These are phyloP conservation scores for Ormia ochracea DNA, from an alignment of 2,888 invertebrate genomes.

Conservation along the genomic window DNA sequence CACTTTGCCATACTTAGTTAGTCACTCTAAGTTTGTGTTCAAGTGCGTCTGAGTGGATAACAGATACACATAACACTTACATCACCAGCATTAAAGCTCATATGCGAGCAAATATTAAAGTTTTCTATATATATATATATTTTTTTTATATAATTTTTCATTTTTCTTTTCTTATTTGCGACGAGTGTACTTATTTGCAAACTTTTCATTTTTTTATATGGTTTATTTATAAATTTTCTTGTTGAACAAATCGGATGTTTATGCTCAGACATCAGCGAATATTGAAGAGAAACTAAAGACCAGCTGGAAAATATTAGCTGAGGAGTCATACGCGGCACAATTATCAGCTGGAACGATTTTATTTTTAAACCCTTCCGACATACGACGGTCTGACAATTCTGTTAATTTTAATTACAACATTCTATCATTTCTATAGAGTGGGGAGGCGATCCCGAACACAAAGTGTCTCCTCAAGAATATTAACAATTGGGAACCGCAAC, in stretches of 20 bases:
- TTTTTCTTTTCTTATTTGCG: background rate
- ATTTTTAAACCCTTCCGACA: background rate
- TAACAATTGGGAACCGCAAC: background rate
- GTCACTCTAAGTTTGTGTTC: constrained; percentile 51
- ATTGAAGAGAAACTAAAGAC: constrained; percentile 8
- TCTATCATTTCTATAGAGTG: no score
- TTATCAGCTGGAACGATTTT: background rate
- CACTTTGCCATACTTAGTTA: constrained; percentile 46
- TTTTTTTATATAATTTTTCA: no score
- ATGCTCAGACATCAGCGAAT: constrained; percentile 19
- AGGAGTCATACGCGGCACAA: background rate
- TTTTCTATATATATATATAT: background rate
- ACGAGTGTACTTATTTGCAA: background rate
- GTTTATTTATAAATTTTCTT: constrained; percentile 10
- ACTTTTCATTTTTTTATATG: constrained; percentile 6
- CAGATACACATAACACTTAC: background rate
- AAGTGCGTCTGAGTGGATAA: constrained; percentile 59
- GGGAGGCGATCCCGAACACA: no score
- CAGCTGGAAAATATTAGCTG: background rate
- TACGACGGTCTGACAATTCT: background rate
- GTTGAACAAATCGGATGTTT: constrained; percentile 28
- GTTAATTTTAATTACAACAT: no score
- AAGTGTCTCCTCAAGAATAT: background rate
- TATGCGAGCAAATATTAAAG: background rate
- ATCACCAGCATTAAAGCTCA: background rate